These are phyloP conservation scores for Perizoma affinitatum DNA, from an alignment of 2,888 invertebrate species.

Conservation along the genomic window DNA sequence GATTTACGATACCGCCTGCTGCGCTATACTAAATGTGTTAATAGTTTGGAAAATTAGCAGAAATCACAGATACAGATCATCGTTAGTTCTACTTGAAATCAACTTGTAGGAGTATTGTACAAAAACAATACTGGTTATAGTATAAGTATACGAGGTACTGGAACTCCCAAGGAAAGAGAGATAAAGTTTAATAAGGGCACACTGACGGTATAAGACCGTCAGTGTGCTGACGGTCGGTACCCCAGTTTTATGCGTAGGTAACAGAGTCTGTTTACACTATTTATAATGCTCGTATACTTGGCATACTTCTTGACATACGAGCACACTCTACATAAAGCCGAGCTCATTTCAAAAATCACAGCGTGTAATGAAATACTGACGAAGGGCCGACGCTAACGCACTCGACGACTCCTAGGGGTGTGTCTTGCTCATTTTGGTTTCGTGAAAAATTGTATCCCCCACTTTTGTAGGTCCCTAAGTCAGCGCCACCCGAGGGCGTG, in stretches of 20 bases:
- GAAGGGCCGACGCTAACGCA: constrained; percentile 51
- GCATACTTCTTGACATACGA: constrained; percentile 19
- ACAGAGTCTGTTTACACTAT: constrained; percentile 16
- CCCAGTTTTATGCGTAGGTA: neutral
- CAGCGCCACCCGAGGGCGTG: constrained; percentile 70
- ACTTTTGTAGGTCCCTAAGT: constrained; percentile 59
- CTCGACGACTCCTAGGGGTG: constrained; percentile 66
- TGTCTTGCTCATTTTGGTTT: constrained; percentile 75
- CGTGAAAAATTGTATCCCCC: constrained; percentile 75
- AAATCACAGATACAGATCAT: constrained; percentile 14
- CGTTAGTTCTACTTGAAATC: neutral
- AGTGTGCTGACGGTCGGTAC: neutral
- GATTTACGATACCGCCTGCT: constrained; percentile 79
- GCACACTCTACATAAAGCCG: constrained; percentile 37
- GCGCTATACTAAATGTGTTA: constrained; percentile 78
- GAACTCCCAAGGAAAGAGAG: too few relatives aligned
- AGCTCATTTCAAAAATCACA: constrained; percentile 51
- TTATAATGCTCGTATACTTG: constrained; percentile 17
- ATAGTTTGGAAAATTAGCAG: constrained; percentile 74
- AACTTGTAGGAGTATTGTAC: too few relatives aligned
- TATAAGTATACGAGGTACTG: too few relatives aligned
- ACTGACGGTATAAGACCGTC: neutral
- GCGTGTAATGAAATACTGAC: constrained; percentile 61
- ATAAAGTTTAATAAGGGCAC: too few relatives aligned
- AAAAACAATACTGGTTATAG: neutral